A percentile compares a stretch with the other conserved stretches of the same genome.
Conservation (phyloP, 2,888 invertebrate species). For the Alentia gelatinosa region DNA sequence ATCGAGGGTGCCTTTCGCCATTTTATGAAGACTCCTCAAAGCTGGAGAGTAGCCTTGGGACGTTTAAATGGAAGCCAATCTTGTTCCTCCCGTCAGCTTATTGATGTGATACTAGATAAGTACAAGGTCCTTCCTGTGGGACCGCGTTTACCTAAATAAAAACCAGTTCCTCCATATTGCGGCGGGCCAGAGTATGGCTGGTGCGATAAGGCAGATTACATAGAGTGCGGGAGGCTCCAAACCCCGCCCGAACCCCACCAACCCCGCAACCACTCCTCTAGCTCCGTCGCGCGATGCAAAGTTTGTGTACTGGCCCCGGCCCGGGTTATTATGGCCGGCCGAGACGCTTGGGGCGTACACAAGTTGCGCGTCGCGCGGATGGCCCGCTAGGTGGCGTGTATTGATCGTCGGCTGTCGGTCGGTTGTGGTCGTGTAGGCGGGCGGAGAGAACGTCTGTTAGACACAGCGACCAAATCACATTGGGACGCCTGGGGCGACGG, state of each 20-base stretch:
- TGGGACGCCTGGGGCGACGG: not conserved
- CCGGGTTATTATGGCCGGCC: not conserved
- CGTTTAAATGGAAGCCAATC: no score
- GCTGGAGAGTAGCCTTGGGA: no score
- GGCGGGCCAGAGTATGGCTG: not conserved
- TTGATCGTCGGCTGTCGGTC: not conserved
- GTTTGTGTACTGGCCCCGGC: not conserved
- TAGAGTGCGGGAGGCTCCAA: no score
- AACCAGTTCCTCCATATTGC: no score
- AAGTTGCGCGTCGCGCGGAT: not conserved
- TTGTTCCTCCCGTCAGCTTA: no score
- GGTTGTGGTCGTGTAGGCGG: not conserved
- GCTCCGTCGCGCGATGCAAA: not conserved
- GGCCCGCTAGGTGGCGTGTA: not conserved
- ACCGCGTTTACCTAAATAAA: no score
- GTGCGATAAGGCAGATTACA: not conserved
- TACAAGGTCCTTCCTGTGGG: no score
- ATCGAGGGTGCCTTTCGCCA: no score
- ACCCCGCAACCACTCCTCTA: not conserved
- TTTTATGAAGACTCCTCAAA: no score
- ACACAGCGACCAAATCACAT: not conserved
- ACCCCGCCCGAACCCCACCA: not conserved
- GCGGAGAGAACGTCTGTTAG: not conserved
- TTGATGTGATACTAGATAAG: no score
- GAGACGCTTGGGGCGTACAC: not conserved